Conservation (phyloP, 2,797 vertebrate species). For the Pantherophis alleghaniensis region DNA sequence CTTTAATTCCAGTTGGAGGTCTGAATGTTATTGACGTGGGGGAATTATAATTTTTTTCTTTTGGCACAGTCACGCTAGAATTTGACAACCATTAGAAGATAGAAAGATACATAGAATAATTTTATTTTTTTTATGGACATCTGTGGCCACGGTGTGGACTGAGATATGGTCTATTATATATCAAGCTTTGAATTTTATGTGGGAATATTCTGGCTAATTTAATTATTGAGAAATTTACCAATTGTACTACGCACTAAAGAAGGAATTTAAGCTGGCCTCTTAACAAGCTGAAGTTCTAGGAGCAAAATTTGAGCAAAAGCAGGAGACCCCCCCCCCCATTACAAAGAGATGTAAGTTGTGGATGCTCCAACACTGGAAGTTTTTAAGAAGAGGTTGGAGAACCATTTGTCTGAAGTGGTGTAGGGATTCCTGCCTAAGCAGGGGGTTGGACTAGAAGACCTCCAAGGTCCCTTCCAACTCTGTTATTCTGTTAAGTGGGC, state of each 20-base stretch:
- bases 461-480: too few relatives aligned
- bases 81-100: background rate
- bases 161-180: background rate
- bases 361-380: too few relatives aligned
- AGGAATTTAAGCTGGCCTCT: background rate
- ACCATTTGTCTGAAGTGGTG: too few relatives aligned
- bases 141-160: background rate
- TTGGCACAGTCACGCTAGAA: background rate
- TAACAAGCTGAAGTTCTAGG: background rate
- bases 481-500: too few relatives aligned
- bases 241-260: background rate
- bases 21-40: background rate
- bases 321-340: background rate
- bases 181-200: background rate
- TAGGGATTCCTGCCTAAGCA: too few relatives aligned
- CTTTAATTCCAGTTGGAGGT: background rate
- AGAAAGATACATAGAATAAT: background rate
- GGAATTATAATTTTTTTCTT: background rate
- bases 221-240: background rate
- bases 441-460: too few relatives aligned
- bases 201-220: too few relatives aligned
- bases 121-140: background rate
- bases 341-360: background rate
- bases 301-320: background rate
- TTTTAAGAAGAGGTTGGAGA: too few relatives aligned